Evolutionary conservation across 2,888 invertebrate genomes (phyloP).

Genomic region (Coecobrya sp.): DNA sequence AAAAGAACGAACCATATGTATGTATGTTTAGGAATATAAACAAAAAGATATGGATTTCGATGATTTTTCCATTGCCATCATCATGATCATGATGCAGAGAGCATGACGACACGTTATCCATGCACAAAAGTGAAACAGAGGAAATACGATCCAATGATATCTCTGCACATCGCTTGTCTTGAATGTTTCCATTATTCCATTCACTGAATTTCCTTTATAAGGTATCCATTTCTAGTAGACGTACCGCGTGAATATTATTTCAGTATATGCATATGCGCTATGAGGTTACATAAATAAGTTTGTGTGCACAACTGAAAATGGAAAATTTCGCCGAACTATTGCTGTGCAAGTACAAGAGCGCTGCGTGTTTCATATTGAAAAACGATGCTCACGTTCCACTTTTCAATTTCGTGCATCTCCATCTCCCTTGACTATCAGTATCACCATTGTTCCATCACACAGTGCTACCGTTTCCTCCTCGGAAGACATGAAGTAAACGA

Average conservation of each 20-base stretch:
- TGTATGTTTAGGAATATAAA: not conserved
- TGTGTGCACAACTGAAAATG: not conserved
- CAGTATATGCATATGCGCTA: not conserved
- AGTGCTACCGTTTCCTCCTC: slow-evolving; percentile 8
- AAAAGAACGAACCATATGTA: not conserved
- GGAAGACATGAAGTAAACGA: slow-evolving; percentile 47
- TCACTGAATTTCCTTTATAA: slow-evolving; percentile 19
- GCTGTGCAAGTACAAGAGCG: not conserved
- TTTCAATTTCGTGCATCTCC: slow-evolving; percentile 72
- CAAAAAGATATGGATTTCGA: not conserved
- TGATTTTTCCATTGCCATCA: slow-evolving; percentile 34
- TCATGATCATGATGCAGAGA: slow-evolving; percentile 35
- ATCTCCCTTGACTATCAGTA: slow-evolving; percentile 35
- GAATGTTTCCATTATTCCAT: slow-evolving; percentile 70
- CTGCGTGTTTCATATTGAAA: slow-evolving; percentile 37
- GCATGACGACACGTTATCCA: slow-evolving; percentile 54
- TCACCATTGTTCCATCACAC: slow-evolving; percentile 57
- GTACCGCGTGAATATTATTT: not conserved
- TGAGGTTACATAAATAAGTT: not conserved
- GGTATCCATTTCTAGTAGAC: slow-evolving; percentile 1
- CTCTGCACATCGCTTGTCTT: not conserved
- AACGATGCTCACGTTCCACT: slow-evolving; percentile 74
- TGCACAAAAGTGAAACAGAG: slow-evolving; percentile 56
- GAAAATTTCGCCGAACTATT: not conserved
- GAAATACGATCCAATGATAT: slow-evolving; percentile 66